Base-by-base conservation (phyloP, 2,888 invertebrate species). In the Molorchus minor region DNA sequence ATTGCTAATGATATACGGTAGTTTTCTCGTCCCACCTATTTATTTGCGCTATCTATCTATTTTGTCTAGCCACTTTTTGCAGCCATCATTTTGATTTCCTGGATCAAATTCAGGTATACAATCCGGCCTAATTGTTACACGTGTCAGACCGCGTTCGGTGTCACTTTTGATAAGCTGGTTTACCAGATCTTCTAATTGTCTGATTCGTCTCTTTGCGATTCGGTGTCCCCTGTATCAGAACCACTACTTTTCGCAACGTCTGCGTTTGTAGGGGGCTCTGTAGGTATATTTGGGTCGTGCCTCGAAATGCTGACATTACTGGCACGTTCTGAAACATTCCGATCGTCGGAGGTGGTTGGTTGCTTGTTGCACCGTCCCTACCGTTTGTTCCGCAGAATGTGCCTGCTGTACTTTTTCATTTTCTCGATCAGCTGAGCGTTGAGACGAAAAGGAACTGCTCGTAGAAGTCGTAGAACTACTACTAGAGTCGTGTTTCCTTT, bases 31-130 rank as follows among this genome's bases (percentile, higher is more conserved):
- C 44, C 44, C 55, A 56, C 33, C 12, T 3, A n/a, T 33, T 33
- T 3, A 33, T 10, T 7, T 10, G 2, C 3, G 10, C 12, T n/a
- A 33, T 3, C 12, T 33, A 49, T 56, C 56, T 7, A 60, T 60
- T 40, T 60, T 56, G 17, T 54, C 46, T 12, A 51, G n/a, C 60
- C 60, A 60, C 30, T 56, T 51, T n/a, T 16, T 15, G 20, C 19
- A 35, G 20, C 16, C 51, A n/a, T 33, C 19, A 25, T 36, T 58
- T n/a, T 40, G 40, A 19, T 38, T 33, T 19, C 47, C 47, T 45
- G 58, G 58, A 19, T 21, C 29, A 29, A 59, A 55, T 38, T 59
- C 55, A 8, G 59, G 49, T 8, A 59, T 59, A 33, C 59, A 54
- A 15, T 58, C 53, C 8, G 46, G n/a, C n/a, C 29, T 46, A 8